Evolutionary conservation across 2,113 vertebrate species (phyloP), one percentile per base, ranked within the genome.

Genomic region (Python bivittatus): DNA sequence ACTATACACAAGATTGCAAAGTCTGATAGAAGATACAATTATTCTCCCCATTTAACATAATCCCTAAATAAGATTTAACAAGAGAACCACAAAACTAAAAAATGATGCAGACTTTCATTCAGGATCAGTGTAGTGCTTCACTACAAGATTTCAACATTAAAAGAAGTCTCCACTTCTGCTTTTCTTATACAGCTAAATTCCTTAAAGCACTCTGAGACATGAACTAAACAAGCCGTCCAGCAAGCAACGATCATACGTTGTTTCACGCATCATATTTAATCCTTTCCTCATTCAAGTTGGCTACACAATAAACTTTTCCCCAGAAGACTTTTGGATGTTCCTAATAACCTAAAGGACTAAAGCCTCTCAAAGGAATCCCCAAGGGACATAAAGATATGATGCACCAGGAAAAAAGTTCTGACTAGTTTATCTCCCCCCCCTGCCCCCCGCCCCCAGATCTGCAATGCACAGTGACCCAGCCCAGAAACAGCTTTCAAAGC

Each of bases 401-500:
- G 7, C 17, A 79, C 38, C 20, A 42, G 12, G 12, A 72, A 5
- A 64, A 12, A n/a, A 72, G 33, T 79, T 79, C 17, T 79, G 33
- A 38, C 17, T 38, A 42, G 33, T 79, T 48, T 48, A 48, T 48
- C 57, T 20, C 57, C 22, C 57, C 9, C 57, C 11, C 57, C 22
- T 12, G 13, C 57, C 22, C 57, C 84, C 84, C 44, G 1, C 42
- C 20, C 20, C 4, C 33, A 1, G 3, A 88, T 68, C 57, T 23
- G 57, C 84, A 91, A 52, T 29, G 84, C 44, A 68, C 48, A 13
- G 44, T 90, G 94, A 94, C 91, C 42, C 93, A 56, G 1, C 64
- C 92, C 48, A 88, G 84, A 90, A 89, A 92, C 87, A 13, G 91
- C 90, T 54, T 89, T 93, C 92, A 84, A 96, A 95, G 95, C 93